A percentile compares a stretch with the other conserved stretches of the same genome.
Evolutionary conservation across 2,888 invertebrate species (phyloP).

Genomic region (Lithophane semibrunnea): DNA sequence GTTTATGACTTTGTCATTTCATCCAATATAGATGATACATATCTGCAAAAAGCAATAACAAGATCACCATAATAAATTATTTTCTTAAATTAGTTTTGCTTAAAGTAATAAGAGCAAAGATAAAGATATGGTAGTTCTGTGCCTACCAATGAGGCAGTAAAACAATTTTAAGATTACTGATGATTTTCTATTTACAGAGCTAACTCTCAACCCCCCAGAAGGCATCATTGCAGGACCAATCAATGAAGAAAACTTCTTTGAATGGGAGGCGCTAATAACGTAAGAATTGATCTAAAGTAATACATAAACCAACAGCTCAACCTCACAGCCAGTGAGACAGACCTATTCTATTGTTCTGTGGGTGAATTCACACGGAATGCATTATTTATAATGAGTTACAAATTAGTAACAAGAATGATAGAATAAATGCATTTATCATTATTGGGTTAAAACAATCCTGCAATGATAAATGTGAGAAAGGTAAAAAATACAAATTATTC

Average conservation of each 20-base stretch:
- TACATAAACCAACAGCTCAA: neutral
- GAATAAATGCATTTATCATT: neutral
- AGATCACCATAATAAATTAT: neutral
- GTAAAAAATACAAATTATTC: neutral
- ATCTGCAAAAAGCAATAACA: neutral
- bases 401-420: neutral
- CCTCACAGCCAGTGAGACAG: neutral
- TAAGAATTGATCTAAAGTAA: slow-evolving; percentile 69
- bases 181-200: slow-evolving; percentile 89
- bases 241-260: slow-evolving; percentile 99
- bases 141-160: neutral
- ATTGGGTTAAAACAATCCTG: neutral
- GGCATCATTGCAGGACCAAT: slow-evolving; percentile 99
- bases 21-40: neutral
- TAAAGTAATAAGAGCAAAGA: too few relatives aligned
- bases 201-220: slow-evolving; percentile 99
- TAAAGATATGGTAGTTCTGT: neutral
- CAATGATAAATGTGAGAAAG: too few relatives aligned
- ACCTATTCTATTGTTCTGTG: neutral
- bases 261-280: slow-evolving; percentile 99
- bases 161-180: neutral
- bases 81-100: neutral
- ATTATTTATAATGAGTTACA: neutral
- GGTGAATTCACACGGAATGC: too few relatives aligned
- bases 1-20: neutral